Evolutionary conservation across 2,888 invertebrate genomes (phyloP), one percentile per base, ranked within the genome.

Genomic region (Melieria picta): DNA sequence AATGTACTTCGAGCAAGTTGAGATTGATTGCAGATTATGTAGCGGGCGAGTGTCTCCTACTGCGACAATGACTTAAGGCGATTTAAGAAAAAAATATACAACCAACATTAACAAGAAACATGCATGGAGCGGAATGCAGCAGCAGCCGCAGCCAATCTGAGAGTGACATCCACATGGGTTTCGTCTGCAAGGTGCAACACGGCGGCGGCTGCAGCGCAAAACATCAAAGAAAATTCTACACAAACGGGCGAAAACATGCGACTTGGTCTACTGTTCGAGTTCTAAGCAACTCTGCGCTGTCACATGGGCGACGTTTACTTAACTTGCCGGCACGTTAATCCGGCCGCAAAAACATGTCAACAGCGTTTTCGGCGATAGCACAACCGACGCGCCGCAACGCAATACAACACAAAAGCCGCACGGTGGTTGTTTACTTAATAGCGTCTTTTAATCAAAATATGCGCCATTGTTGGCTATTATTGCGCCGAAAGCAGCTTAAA

Each of bases 1-100:
- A 79, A 83, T 83, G 77, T 79, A 58, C 50, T 63, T 65, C 46
- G 42, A 75, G 78, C 83, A 83, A 81, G 82, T 82, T 77, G 76
- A 79, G 77, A 79, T 79, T 78, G 79, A 79, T 79, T 78, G 75
- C 72, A 72, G 75, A 75, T 78, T 78, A 75, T 74, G 57, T 52
- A 30, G 30, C 30, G 30, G 30, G 30, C 3, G 30, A 30, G 30
- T 30, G 30, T 30, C 30, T 30, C 30, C 30, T 30, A 30, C 30
- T 52, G 57, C 71, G 57, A 63, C 65, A 74, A 75, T 72, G 74
- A 67, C 70, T 73, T 77, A 77, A 77, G 74, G 77, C 75, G 74
- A 75, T 74, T 75, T 73, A 63, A 65, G 30, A 9, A 67, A 52
- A 45, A 45, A 30, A 58, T 42, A 4, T 0, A 46, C 61, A 52